Evolutionary conservation across 2,113 vertebrate genomes (phyloP).

Genomic region (Ictidomys tridecemlineatus): DNA sequence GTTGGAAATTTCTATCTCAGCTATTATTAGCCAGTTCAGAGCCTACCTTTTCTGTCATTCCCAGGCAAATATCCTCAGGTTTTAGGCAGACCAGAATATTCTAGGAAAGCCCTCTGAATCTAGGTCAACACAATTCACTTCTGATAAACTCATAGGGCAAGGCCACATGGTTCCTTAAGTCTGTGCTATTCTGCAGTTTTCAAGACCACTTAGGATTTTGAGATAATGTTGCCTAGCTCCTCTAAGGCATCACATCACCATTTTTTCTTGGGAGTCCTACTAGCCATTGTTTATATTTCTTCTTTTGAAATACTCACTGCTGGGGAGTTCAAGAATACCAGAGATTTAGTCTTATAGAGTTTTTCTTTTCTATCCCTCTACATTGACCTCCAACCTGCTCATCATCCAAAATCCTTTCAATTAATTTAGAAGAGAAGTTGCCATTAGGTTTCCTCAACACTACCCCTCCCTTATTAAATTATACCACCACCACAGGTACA

Average conservation of each 20-base stretch:
- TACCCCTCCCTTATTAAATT: not conserved
- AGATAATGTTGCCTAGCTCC: not conserved
- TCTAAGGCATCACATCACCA: not conserved
- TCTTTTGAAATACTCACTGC: not conserved
- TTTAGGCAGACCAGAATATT: conserved; percentile 38
- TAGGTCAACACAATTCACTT: not conserved
- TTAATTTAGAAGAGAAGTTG: not conserved
- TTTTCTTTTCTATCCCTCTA: conserved; percentile 48
- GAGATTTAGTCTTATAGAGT: conserved; percentile 2
- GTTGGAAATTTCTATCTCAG: conserved; percentile 49
- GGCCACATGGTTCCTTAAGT: not conserved
- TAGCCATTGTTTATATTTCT: not conserved
- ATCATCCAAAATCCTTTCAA: conserved; percentile 52
- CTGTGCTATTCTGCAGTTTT: not conserved
- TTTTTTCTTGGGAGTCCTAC: not conserved
- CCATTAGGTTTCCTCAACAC: not conserved
- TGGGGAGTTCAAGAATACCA: conserved; percentile 41
- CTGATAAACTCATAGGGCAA: not conserved
- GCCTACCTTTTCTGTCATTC: not conserved
- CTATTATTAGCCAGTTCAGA: conserved; percentile 44
- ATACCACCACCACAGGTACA: not conserved
- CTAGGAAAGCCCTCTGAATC: not conserved
- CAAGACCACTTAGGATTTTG: not conserved
- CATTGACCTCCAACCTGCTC: not conserved
- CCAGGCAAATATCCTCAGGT: conserved; percentile 15